Conservation (phyloP, 2,888 invertebrate genomes). For the Malthinus flaveolus region DNA sequence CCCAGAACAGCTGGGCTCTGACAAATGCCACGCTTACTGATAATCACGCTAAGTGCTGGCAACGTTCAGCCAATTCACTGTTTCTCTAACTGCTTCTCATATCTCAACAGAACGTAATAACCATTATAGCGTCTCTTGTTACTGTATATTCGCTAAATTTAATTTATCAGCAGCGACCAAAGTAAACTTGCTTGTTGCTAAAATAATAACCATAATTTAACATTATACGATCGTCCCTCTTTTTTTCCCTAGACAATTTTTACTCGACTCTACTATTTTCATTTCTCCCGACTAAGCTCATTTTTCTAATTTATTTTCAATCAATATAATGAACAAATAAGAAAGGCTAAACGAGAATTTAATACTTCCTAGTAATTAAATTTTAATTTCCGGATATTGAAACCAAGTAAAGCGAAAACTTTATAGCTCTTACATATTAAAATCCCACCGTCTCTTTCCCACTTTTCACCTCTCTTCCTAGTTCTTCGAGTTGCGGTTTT, state of each 20-base stretch:
- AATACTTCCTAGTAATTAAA: conserved; percentile 45
- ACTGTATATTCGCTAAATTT: conserved; percentile 33
- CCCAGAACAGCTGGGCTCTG: conserved; percentile 39
- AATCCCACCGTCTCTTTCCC: not conserved
- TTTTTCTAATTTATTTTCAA: conserved; percentile 33
- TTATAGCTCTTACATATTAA: conserved; percentile 22
- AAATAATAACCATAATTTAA: conserved; percentile 31
- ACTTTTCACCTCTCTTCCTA: too few relatives aligned
- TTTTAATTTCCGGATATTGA: conserved; percentile 45
- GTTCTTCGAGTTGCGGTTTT: conserved; percentile 2
- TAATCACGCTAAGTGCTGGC: conserved; percentile 49
- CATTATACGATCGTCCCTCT: conserved; percentile 17
- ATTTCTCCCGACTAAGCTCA: conserved; percentile 6
- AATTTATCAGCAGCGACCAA: conserved; percentile 31
- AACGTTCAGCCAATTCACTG: conserved; percentile 39
- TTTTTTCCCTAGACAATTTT: not conserved
- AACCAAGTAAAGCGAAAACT: conserved; percentile 36
- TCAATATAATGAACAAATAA: conserved; percentile 24
- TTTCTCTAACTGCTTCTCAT: conserved; percentile 44
- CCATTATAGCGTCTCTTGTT: conserved; percentile 44
- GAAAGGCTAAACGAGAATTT: conserved; percentile 31
- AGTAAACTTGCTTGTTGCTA: conserved; percentile 34
- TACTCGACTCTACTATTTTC: conserved; percentile 6
- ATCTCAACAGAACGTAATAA: conserved; percentile 49
- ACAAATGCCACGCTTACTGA: conserved; percentile 46